Evolutionary conservation across 1,140 invertebrate genomes (phyloP).

Genomic region (Atopsyche davidsoni): DNA sequence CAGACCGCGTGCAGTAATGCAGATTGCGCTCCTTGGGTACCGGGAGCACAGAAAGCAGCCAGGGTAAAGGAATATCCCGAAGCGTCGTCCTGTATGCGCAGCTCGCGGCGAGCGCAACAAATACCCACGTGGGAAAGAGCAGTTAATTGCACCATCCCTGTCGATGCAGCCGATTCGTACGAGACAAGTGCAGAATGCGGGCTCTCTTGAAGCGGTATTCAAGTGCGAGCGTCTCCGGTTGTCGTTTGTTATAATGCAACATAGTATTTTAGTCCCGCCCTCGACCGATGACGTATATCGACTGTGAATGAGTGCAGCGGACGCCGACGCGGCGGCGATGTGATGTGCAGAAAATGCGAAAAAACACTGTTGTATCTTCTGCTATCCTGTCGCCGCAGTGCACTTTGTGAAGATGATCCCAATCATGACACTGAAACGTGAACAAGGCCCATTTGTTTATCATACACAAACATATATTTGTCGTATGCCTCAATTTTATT

Average conservation of each 20-base stretch:
- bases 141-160: slow-evolving; percentile 5
- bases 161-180: neutral
- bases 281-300: neutral
- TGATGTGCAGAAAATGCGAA: slow-evolving; percentile 9
- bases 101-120: slow-evolving; percentile 1
- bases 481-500: no score
- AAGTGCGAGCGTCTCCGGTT: neutral
- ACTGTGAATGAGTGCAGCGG: no score
- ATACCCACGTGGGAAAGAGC: slow-evolving; percentile 2
- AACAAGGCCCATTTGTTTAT: no score
- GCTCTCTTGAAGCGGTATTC: neutral
- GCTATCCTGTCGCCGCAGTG: slow-evolving; percentile 3
- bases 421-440: slow-evolving; percentile 5
- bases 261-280: neutral
- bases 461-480: no score
- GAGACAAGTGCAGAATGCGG: neutral
- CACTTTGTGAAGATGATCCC: slow-evolving; percentile 13
- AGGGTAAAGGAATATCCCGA: slow-evolving; percentile 9
- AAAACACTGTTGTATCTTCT: neutral
- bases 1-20: slow-evolving; percentile 26
- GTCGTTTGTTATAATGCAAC: neutral
- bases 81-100: slow-evolving; percentile 8
- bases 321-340: slow-evolving; percentile 1
- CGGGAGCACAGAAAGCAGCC: slow-evolving; percentile 19
- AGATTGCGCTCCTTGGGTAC: slow-evolving; percentile 21